Base-by-base conservation (phyloP, 2,888 invertebrate species). In the Oligia strigilis region DNA sequence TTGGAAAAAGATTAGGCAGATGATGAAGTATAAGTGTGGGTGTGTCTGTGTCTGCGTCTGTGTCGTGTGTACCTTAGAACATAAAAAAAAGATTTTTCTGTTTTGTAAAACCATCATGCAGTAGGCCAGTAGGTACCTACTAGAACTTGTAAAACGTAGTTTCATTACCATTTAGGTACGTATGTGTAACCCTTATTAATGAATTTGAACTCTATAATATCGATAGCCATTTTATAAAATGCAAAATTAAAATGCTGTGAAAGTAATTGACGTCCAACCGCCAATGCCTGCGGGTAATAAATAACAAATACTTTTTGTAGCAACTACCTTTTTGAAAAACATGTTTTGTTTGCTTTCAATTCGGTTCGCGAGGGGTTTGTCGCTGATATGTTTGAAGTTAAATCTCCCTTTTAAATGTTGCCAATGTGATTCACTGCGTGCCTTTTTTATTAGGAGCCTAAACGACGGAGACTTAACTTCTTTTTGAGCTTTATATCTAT, bases 291-390 rank as follows among this genome's bases (percentile, higher is more conserved):
- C 90, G 91, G 92, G 90, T 89, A 91, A 93, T 94, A 93, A 94
- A 94, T 92, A 95, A 94, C 93, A 93, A 93, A 92, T 91, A 91
- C 88, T 95, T 95, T 95, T 95, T 94, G 90, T 90, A 92, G 90
- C 91, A 93, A 93, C 93, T 94, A 94, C 94, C 93, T 94, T 95
- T 95, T 95, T 93, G 90, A 94, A 95, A 95, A 95, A 95, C 94
- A 95, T 88, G 89, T 92, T 93, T 93, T 96, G 96, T 96, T 96
- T 96, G 94, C 94, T 95, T 96, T 96, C 94, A 94, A 96, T 97
- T 96, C 95, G 90, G 83, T 87, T 88, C 88, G 89, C 89, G 92
- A 92, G 94, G 94, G 94, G 94, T 91, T 93, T 93, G 90, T 92
- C 83, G 91, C 92, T 92, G 93, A 94, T 94, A 94, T 93, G 95